Evolutionary conservation across 1,140 invertebrate genomes (phyloP).

Genomic region (Tachypleus tridentatus): DNA sequence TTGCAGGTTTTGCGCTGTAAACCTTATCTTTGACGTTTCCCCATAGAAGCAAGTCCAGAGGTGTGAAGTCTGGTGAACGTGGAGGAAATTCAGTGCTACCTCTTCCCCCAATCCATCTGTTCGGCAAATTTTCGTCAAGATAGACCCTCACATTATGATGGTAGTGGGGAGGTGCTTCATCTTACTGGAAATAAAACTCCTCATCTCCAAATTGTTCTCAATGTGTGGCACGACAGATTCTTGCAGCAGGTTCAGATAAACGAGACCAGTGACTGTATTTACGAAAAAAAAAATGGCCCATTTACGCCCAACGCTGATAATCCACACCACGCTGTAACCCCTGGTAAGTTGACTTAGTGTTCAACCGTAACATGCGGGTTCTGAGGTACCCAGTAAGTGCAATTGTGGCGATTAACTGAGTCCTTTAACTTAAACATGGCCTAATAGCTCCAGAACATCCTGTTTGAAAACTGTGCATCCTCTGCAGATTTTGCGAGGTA

Average conservation of each 20-base stretch:
- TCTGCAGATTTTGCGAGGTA: no score
- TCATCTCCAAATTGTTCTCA: slow-evolving; percentile 9
- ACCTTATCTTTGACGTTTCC: slow-evolving; percentile 1
- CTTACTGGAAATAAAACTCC: slow-evolving; percentile 14
- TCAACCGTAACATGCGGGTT: slow-evolving; percentile 19
- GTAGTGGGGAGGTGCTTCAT: slow-evolving; percentile 20
- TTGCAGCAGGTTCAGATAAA: slow-evolving; percentile 15
- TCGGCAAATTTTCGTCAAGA: slow-evolving; percentile 10
- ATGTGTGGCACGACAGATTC: slow-evolving; percentile 13
- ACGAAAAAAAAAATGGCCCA: slow-evolving; percentile 21
- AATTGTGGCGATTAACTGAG: slow-evolving; percentile 19
- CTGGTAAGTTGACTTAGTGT: slow-evolving; percentile 19
- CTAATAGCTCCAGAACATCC: slow-evolving; percentile 18
- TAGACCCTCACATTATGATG: slow-evolving; percentile 15
- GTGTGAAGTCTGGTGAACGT: background rate
- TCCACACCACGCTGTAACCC: slow-evolving; percentile 20
- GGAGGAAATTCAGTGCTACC: slow-evolving; percentile 2
- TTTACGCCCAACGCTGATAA: slow-evolving; percentile 16
- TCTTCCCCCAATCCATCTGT: slow-evolving; percentile 19
- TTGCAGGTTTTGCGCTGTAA: slow-evolving; percentile 1
- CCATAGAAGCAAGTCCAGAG: slow-evolving; percentile 4
- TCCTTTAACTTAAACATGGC: slow-evolving; percentile 19
- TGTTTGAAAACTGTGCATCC: slow-evolving; percentile 14
- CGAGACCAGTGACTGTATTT: slow-evolving; percentile 14
- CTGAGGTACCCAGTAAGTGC: slow-evolving; percentile 14